phyloP scores from a whole-genome alignment of 2,113 vertebrate species.

The Gavialis gangeticus region DNA sequence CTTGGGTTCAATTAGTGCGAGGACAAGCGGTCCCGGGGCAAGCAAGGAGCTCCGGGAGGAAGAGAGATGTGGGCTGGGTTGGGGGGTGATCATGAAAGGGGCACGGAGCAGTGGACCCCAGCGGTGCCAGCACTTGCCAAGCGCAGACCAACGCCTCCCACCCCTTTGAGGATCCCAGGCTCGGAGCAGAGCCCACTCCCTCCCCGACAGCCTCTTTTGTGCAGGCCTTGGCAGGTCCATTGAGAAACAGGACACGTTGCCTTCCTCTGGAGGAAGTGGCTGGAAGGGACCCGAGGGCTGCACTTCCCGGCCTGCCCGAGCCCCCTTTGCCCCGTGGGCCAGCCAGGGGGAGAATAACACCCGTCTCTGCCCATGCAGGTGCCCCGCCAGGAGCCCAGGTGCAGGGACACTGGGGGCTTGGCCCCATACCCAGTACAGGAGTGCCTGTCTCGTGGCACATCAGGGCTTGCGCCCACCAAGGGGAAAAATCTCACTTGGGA shows the following conservation, averaged over 20 bases:
- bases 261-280: neutral
- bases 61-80: conserved; percentile 69
- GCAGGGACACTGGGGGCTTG: too few species aligned
- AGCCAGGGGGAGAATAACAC: neutral
- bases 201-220: neutral
- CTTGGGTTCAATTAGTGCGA: too few species aligned
- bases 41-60: conserved; percentile 73
- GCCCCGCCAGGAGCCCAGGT: neutral
- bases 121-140: too few species aligned
- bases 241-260: neutral
- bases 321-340: neutral
- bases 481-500: too few species aligned
- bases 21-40: too few species aligned
- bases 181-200: fast-evolving
- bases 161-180: too few species aligned
- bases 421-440: too few species aligned
- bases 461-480: too few species aligned
- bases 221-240: fast-evolving
- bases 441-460: too few species aligned
- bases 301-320: neutral
- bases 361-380: too few species aligned
- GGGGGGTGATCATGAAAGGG: conserved; percentile 1
- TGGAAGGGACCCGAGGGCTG: fast-evolving
- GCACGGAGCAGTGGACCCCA: neutral
- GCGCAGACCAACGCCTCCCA: neutral